Conservation (phyloP, 1,140 invertebrate species). For the Pollicipes pollicipes region DNA sequence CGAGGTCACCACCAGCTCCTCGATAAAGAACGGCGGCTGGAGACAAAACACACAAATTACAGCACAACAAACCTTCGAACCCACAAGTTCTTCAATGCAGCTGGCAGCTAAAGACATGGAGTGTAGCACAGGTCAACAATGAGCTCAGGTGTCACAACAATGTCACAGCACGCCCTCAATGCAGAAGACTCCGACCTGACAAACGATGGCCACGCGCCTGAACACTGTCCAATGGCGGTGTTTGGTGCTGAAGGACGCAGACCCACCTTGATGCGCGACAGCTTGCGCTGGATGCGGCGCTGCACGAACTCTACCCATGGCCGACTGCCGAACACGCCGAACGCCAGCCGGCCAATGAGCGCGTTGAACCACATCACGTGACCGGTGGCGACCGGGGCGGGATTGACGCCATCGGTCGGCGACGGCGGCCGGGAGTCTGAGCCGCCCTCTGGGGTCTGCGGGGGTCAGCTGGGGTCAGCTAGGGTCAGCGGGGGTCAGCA, state of each 20-base stretch:
- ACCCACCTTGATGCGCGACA: constrained; percentile 4
- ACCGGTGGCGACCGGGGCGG: neutral
- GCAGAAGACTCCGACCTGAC: no score
- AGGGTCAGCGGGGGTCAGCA: neutral
- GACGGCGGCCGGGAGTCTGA: neutral
- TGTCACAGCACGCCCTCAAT: no score
- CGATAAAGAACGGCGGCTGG: neutral
- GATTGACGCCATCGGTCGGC: neutral
- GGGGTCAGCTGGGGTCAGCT: neutral
- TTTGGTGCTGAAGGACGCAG: no score
- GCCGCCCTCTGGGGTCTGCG: neutral
- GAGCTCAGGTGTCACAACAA: no score
- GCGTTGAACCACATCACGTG: constrained; percentile 5
- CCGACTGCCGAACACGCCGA: neutral
- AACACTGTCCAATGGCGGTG: no score
- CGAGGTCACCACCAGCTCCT: neutral
- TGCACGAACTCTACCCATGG: neutral
- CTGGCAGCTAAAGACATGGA: no score
- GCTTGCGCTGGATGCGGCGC: neutral
- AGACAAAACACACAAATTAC: no score
- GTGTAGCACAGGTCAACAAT: no score
- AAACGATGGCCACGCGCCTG: no score
- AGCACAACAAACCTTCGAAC: no score
- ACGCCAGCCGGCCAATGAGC: constrained; percentile 2
- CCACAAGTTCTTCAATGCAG: no score